phyloP scores from a whole-genome alignment of 2,113 vertebrate genomes.

The Cebidichthys violaceus region DNA sequence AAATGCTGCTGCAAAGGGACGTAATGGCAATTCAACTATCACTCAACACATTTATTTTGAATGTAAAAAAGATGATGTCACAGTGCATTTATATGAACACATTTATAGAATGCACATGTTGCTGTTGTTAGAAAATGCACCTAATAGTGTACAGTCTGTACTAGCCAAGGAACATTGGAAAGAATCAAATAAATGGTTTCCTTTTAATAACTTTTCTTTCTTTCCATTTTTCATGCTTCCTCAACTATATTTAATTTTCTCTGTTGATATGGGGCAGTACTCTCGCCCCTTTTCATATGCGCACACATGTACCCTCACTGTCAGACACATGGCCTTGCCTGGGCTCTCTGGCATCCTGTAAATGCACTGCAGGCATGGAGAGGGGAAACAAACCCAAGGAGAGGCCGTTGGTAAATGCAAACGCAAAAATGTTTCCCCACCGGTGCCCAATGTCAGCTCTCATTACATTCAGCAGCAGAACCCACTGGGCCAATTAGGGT shows the following conservation, averaged over 20 bases:
- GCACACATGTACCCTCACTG: neutral
- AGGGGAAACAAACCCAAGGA: constrained; percentile 2
- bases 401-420: constrained; percentile 31
- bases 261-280: constrained; percentile 19
- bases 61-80: neutral
- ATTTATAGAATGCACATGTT: neutral
- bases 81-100: neutral
- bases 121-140: neutral
- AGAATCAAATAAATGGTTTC: constrained; percentile 8
- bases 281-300: neutral
- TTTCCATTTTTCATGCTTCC: neutral
- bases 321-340: constrained; percentile 4
- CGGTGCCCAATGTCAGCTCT: constrained; percentile 58
- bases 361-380: constrained; percentile 2
- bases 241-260: constrained; percentile 29
- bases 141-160: neutral
- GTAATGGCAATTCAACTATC: neutral
- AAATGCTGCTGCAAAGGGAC: too few species aligned
- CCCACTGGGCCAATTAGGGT: constrained; percentile 56
- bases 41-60: neutral
- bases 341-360: constrained; percentile 6
- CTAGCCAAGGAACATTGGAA: neutral
- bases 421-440: constrained; percentile 57
- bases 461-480: constrained; percentile 53
- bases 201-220: neutral